Conservation (phyloP, 2,888 invertebrate species). For the Mesodorylaimus sp. region DNA sequence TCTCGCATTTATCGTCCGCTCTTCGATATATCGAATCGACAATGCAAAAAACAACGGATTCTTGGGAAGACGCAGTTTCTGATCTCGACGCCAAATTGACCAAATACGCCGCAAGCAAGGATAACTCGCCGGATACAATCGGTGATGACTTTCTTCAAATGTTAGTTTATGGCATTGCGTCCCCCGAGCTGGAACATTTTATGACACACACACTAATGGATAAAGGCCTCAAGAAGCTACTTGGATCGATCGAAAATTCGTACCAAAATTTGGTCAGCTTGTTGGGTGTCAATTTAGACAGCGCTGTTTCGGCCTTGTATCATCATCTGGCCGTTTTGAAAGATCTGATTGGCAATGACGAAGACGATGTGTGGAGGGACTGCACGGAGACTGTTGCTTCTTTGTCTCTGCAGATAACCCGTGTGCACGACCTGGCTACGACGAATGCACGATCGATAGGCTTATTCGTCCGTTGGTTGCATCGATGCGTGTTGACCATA, state of each 20-base stretch:
- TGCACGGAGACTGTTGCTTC: no score
- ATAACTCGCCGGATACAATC: conserved; percentile 44
- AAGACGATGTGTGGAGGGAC: no score
- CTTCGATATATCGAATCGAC: no score
- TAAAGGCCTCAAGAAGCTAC: conserved; percentile 45
- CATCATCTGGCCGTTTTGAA: neutral
- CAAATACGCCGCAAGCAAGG: conserved; percentile 51
- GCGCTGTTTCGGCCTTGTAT: neutral
- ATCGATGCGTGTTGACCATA: neutral
- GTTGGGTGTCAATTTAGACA: conserved; percentile 58
- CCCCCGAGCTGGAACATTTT: conserved; percentile 56
- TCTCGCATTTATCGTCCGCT: no score
- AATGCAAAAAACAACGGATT: no score
- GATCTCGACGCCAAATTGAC: conserved; percentile 84
- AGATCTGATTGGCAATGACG: no score
- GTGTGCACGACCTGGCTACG: no score
- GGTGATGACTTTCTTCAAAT: conserved; percentile 54
- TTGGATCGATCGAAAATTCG: conserved; percentile 77
- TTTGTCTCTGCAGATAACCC: no score
- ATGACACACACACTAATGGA: conserved; percentile 54
- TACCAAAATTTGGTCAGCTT: conserved; percentile 82
- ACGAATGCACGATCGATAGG: no score
- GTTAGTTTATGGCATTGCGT: conserved; percentile 60
- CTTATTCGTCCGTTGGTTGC: neutral
- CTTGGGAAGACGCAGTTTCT: conserved; percentile 78